These are phyloP conservation scores for Pseudocheirus occidentalis DNA, from an alignment of 2,797 vertebrate species.

Conservation along the genomic window DNA sequence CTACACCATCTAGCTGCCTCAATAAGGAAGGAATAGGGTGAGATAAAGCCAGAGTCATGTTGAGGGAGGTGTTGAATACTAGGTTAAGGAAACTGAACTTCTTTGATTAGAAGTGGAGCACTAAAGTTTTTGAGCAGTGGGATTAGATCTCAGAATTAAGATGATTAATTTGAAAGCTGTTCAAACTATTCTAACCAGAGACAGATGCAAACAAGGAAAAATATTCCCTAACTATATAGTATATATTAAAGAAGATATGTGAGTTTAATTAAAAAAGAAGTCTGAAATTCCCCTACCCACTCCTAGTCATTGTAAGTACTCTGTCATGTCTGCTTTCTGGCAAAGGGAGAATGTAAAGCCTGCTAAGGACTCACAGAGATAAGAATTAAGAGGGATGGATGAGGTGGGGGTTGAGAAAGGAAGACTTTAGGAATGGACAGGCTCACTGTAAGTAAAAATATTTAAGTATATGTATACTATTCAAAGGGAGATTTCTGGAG, in stretches of 20 bases:
- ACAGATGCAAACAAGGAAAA: neutral
- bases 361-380: slow-evolving; percentile 34
- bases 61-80: neutral
- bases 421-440: neutral
- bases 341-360: slow-evolving; percentile 2
- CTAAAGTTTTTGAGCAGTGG: neutral
- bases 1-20: too few species aligned
- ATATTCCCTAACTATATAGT: neutral
- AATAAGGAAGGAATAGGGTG: too few species aligned
- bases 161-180: neutral
- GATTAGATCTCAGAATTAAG: neutral
- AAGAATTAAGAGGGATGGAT: slow-evolving; percentile 34
- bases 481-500: neutral
- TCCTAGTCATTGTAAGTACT: neutral
- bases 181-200: neutral
- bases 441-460: neutral
- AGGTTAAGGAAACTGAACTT: neutral
- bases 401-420: slow-evolving; percentile 13
- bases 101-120: neutral
- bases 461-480: neutral
- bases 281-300: neutral
- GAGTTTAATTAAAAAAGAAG: slow-evolving; percentile 37
- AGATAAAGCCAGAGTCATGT: neutral
- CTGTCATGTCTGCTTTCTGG: slow-evolving; percentile 36
- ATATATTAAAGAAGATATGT: neutral